A percentile compares a stretch with the other conserved stretches of the same genome.
Evolutionary conservation across 2,888 invertebrate genomes (phyloP).

Genomic region (Drosophila anceps): DNA sequence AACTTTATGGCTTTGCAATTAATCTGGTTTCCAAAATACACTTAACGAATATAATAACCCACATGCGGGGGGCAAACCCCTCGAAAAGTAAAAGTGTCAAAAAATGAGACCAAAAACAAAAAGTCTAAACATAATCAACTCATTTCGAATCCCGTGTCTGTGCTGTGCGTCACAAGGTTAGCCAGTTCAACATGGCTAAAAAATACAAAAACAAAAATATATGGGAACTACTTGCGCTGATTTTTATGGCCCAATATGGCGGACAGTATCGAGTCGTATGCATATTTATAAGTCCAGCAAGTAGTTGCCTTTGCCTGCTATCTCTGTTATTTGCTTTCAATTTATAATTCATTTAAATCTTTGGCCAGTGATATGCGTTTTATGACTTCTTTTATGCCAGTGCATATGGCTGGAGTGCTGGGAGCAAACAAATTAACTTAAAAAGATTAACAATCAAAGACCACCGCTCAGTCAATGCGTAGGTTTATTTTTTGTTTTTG

Average conservation of each 20-base stretch:
- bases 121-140: constrained; percentile 16
- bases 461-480: constrained; percentile 33
- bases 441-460: constrained; percentile 51
- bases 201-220: background rate
- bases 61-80: constrained; percentile 21
- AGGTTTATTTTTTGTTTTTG: constrained; percentile 22
- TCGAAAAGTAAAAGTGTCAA: constrained; percentile 66
- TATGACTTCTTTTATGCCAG: constrained; percentile 37
- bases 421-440: constrained; percentile 36
- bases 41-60: constrained; percentile 13
- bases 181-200: constrained; percentile 44
- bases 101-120: constrained; percentile 34
- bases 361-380: constrained; percentile 25
- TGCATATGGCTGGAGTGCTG: constrained; percentile 3
- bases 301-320: constrained; percentile 22
- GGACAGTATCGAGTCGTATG: constrained; percentile 46
- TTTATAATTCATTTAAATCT: constrained; percentile 50
- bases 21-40: constrained; percentile 13
- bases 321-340: constrained; percentile 47
- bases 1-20: constrained; percentile 10
- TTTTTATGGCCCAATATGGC: constrained; percentile 66
- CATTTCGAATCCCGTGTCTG: constrained; percentile 54
- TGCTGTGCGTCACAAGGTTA: constrained; percentile 62
- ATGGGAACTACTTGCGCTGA: constrained; percentile 33
- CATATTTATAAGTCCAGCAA: constrained; percentile 66